Evolutionary conservation across 1,140 invertebrate species (phyloP).

Genomic region (Neotoxoptera formosana): DNA sequence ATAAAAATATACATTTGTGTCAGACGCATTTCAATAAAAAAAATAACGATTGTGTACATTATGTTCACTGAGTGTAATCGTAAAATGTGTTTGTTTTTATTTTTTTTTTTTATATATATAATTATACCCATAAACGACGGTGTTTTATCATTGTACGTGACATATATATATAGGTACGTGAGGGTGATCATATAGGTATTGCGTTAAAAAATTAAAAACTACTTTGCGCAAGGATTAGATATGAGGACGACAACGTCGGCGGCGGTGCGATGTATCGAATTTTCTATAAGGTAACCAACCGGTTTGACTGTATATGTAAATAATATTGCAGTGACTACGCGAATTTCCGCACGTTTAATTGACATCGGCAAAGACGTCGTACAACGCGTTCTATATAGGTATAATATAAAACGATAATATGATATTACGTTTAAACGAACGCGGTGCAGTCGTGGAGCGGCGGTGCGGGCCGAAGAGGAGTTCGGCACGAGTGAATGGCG

Average conservation of each 20-base stretch:
- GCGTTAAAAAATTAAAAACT: not conserved
- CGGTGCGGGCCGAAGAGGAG: not conserved
- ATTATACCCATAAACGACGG: constrained; percentile 11
- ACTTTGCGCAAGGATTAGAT: not conserved
- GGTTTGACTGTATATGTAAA: constrained; percentile 5
- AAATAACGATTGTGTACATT: not conserved
- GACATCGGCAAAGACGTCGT: not conserved
- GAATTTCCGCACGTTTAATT: constrained; percentile 34
- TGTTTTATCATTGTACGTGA: not conserved
- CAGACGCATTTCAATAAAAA: not conserved
- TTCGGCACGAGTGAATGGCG: not conserved
- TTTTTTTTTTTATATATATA: not conserved
- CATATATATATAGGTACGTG: not conserved
- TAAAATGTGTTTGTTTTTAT: constrained; percentile 16
- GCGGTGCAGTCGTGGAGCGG: not conserved
- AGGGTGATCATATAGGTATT: not conserved
- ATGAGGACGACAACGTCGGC: not conserved
- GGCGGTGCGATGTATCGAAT: constrained; percentile 26
- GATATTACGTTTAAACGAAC: not conserved
- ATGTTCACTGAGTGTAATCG: not conserved
- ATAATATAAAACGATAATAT: not conserved
- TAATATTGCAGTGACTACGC: not conserved
- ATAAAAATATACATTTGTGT: not conserved
- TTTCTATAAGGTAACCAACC: constrained; percentile 8
- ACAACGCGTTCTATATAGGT: not conserved